These are phyloP conservation scores for Caerostris darwini DNA, from an alignment of 1,140 invertebrate species.

Conservation along the genomic window DNA sequence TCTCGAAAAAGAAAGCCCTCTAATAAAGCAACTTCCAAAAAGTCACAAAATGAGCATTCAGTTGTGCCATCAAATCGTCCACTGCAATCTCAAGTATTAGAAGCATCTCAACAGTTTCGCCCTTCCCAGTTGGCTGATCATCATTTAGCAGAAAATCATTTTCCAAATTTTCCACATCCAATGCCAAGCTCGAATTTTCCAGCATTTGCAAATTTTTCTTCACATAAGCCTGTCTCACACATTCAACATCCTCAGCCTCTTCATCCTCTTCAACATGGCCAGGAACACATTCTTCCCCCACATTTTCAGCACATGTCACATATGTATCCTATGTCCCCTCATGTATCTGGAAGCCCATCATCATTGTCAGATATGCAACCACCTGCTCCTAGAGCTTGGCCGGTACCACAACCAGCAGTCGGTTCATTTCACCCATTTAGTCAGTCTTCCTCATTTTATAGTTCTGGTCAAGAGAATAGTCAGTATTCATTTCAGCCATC, in stretches of 20 bases:
- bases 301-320: slow-evolving; percentile 74
- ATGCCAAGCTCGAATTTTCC: slow-evolving; percentile 63
- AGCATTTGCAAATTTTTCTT: slow-evolving; percentile 63
- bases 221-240: slow-evolving; percentile 65
- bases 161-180: slow-evolving; percentile 62
- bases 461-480: slow-evolving; percentile 75
- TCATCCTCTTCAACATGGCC: slow-evolving; percentile 72
- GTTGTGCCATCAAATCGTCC: slow-evolving; percentile 47
- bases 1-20: slow-evolving; percentile 65
- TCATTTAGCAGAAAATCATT: slow-evolving; percentile 73
- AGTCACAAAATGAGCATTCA: slow-evolving; percentile 40
- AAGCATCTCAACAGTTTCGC: slow-evolving; percentile 55
- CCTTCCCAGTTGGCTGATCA: slow-evolving; percentile 60
- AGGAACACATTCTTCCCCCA: slow-evolving; percentile 63
- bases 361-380: slow-evolving; percentile 70
- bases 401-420: slow-evolving; percentile 65
- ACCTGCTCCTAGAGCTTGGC: slow-evolving; percentile 68
- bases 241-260: slow-evolving; percentile 75
- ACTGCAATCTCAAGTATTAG: slow-evolving; percentile 36
- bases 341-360: slow-evolving; percentile 43
- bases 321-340: slow-evolving; percentile 59
- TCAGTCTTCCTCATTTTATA: slow-evolving; percentile 76
- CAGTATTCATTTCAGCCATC: slow-evolving; percentile 75
- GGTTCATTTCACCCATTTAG: slow-evolving; percentile 75
- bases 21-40: slow-evolving; percentile 68